A percentile compares a stretch with the other conserved stretches of the same genome.
These are phyloP conservation scores for Dione juno DNA, from an alignment of 2,888 invertebrate genomes.

Conservation along the genomic window DNA sequence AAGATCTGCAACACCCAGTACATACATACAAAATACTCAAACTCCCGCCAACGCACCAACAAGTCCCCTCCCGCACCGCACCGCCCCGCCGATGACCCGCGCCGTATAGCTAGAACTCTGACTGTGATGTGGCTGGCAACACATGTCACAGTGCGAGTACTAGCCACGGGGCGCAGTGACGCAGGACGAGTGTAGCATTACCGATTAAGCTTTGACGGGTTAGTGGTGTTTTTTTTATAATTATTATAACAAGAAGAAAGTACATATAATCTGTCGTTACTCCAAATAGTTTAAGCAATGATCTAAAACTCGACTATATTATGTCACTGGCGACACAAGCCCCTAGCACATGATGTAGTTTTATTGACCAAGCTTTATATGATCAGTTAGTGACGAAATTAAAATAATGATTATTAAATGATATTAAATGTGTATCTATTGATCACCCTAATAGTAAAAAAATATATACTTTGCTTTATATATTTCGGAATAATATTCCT, in stretches of 20 bases:
- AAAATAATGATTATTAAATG: not conserved
- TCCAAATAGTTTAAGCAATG: too few species aligned
- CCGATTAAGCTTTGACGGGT: constrained; percentile 1
- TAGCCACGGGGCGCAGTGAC: constrained; percentile 76
- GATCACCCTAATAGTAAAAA: too few species aligned
- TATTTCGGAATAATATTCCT: too few species aligned
- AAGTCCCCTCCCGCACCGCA: not conserved
- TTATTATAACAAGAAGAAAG: too few species aligned
- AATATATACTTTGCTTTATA: too few species aligned
- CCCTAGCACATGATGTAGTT: not conserved
- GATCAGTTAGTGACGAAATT: not conserved
- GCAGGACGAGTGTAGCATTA: constrained; percentile 12
- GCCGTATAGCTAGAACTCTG: constrained; percentile 95
- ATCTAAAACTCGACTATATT: not conserved
- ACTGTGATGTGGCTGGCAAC: constrained; percentile 94
- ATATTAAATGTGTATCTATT: too few species aligned
- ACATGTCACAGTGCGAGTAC: constrained; percentile 93
- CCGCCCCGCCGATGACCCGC: constrained; percentile 44
- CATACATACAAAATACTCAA: not conserved
- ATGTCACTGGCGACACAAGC: not conserved
- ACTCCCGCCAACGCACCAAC: too few species aligned
- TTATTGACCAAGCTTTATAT: not conserved
- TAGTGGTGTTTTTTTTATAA: not conserved
- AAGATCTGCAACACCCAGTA: constrained; percentile 18
- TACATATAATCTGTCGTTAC: too few species aligned